A percentile compares a stretch with the other conserved stretches of the same genome.
Conservation (phyloP, 2,797 vertebrate genomes). For the Enteromius treurensis region DNA sequence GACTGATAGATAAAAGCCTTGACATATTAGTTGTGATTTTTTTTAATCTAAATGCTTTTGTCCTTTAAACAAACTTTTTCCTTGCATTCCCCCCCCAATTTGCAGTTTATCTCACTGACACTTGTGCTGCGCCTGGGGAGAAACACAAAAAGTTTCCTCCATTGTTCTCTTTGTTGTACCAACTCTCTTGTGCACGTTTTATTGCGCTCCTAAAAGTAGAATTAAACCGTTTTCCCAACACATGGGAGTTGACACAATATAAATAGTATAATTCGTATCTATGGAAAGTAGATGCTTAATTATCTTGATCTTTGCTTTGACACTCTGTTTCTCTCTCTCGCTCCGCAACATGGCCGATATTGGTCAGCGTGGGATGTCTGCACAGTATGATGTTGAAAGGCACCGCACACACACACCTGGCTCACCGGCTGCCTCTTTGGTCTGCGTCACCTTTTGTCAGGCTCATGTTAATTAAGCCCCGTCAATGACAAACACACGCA, state of each 20-base stretch:
- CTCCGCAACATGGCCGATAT: conserved; percentile 59
- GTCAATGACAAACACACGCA: conserved; percentile 70
- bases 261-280: conserved; percentile 28
- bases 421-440: conserved; percentile 80
- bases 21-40: conserved; percentile 70
- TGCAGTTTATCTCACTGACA: conserved; percentile 14
- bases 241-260: conserved; percentile 19
- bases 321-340: background rate
- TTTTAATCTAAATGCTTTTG: conserved; percentile 61
- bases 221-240: conserved; percentile 5
- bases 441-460: conserved; percentile 83
- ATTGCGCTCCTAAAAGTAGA: conserved; percentile 17
- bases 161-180: conserved; percentile 17
- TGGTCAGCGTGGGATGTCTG: conserved; percentile 67
- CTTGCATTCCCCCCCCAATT: conserved; percentile 33
- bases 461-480: conserved; percentile 82
- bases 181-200: conserved; percentile 3
- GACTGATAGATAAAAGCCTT: conserved; percentile 75
- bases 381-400: conserved; percentile 75
- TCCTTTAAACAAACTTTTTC: conserved; percentile 76
- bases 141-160: conserved; percentile 2
- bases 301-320: conserved; percentile 44
- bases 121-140: background rate
- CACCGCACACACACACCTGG: conserved; percentile 78
- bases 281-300: conserved; percentile 46